Evolutionary conservation across 2,888 invertebrate species (phyloP), one percentile per base, ranked within the genome.

Genomic region (Chirona hameri): DNA sequence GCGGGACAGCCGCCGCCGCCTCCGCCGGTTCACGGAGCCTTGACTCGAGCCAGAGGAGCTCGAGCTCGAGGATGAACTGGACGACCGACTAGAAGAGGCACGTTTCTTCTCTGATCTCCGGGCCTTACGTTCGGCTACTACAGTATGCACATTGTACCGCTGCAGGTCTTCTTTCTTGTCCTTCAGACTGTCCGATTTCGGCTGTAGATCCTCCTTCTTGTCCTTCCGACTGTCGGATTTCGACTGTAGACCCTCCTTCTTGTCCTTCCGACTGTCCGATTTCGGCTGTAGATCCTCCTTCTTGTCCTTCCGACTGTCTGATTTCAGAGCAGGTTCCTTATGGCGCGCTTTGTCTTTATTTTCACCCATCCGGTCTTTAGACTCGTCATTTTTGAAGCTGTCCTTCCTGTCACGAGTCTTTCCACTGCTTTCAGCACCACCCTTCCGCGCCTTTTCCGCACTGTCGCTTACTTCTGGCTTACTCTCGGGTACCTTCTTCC

Each of bases 91-190:
- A 39, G 39, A 39, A 39, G 39, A 39, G 31, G 27, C 14, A 81
- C 81, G 57, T 57, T 65, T 60, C 82, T 83, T 55, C 84, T 82
- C 27, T 79, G 60, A 27, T 82, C 55, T 72, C 84, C 60, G 76
- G 65, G 81, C 29, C 81, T 82, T 10, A 69, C 79, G n/a, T 86
- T 86, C 0, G 92, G 91, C 83, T 46, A 95, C 93, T 65, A 95
- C 89, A 84, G 93, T 92, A 72, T 95, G 90, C 18, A 95, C 95
- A 89, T 95, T 93, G 87, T 96, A 96, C 5, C 95, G 90, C 86
- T 93, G 93, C 81, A 96, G 39, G 39, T 39, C 39, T 39, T 7
- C 39, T 39, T 39, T 39, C 39, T 39, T 39, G 39, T 39, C 39
- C 39, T 39, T 39, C 39, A 2, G 39, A 39, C 39, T 39, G 39